phyloP scores from a whole-genome alignment of 2,888 invertebrate genomes.

The Macrophya alboannulata region DNA sequence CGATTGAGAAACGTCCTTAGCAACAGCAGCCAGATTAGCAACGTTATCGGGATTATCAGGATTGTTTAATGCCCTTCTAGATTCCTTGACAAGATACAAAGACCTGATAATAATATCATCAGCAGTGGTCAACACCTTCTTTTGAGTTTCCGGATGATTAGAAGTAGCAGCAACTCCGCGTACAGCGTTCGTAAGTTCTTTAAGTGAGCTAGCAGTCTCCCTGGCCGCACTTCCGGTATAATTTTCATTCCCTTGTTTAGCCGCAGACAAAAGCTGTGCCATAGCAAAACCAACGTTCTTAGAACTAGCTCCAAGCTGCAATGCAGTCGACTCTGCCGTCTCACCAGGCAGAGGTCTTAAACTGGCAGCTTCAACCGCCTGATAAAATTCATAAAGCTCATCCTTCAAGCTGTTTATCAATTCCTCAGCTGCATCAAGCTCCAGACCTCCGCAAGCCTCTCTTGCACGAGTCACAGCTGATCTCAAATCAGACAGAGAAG shows the following conservation, averaged over 20 bases:
- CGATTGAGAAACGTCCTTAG: constrained; percentile 86
- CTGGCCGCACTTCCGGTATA: constrained; percentile 92
- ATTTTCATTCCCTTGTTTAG: constrained; percentile 90
- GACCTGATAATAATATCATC: constrained; percentile 92
- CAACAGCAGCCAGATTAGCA: constrained; percentile 86
- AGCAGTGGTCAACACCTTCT: constrained; percentile 86
- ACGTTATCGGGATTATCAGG: constrained; percentile 84
- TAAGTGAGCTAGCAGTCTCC: constrained; percentile 90
- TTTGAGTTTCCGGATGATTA: constrained; percentile 81
- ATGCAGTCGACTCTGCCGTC: constrained; percentile 84
- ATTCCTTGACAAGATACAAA: constrained; percentile 90
- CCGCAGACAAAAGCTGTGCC: constrained; percentile 93
- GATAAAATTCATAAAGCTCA: constrained; percentile 91
- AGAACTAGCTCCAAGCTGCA: constrained; percentile 83
- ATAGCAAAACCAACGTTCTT: constrained; percentile 92
- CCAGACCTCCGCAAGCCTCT: constrained; percentile 91
- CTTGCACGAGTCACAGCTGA: constrained; percentile 86
- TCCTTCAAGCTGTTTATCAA: constrained; percentile 90
- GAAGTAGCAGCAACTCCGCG: constrained; percentile 90
- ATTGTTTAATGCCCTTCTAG: constrained; percentile 87
- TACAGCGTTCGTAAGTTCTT: constrained; percentile 88
- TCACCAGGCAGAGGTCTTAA: constrained; percentile 94
- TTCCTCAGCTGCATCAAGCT: constrained; percentile 93
- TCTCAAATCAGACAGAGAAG: constrained; percentile 86
- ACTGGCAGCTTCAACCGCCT: constrained; percentile 87